These are phyloP conservation scores for Zelleria hepariella DNA, from an alignment of 2,888 invertebrate species.

Conservation along the genomic window DNA sequence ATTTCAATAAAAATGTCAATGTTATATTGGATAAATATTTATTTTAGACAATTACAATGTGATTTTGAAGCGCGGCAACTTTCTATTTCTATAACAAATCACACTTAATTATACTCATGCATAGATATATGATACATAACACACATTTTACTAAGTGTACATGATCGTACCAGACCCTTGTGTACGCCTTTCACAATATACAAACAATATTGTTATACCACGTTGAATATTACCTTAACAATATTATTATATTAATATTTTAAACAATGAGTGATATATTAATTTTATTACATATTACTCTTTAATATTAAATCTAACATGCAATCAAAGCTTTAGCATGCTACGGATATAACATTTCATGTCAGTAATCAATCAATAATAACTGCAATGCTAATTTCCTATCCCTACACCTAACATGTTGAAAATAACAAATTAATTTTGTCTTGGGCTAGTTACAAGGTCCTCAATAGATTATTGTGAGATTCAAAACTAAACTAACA, in stretches of 20 bases:
- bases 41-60: constrained; percentile 65
- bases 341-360: constrained; percentile 55
- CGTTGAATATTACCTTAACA: constrained; percentile 35
- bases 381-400: constrained; percentile 15
- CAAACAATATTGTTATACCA: constrained; percentile 46
- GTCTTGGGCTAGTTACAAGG: background rate
- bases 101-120: constrained; percentile 39
- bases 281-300: constrained; percentile 43
- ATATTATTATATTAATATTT: constrained; percentile 37
- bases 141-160: constrained; percentile 42
- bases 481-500: constrained; percentile 28
- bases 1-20: background rate
- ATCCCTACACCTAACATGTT: background rate
- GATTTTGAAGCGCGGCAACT: constrained; percentile 57
- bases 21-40: constrained; percentile 62
- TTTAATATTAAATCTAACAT: constrained; percentile 53
- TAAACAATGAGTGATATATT: constrained; percentile 48
- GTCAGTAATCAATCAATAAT: constrained; percentile 38
- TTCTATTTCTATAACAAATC: constrained; percentile 41
- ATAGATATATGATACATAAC: constrained; percentile 23
- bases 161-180: constrained; percentile 19
- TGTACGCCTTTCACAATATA: constrained; percentile 50
- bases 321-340: constrained; percentile 56
- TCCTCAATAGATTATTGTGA: constrained; percentile 28
- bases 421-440: constrained; percentile 1